phyloP scores from a whole-genome alignment of 1,140 invertebrate genomes.

The Portunus trituberculatus region DNA sequence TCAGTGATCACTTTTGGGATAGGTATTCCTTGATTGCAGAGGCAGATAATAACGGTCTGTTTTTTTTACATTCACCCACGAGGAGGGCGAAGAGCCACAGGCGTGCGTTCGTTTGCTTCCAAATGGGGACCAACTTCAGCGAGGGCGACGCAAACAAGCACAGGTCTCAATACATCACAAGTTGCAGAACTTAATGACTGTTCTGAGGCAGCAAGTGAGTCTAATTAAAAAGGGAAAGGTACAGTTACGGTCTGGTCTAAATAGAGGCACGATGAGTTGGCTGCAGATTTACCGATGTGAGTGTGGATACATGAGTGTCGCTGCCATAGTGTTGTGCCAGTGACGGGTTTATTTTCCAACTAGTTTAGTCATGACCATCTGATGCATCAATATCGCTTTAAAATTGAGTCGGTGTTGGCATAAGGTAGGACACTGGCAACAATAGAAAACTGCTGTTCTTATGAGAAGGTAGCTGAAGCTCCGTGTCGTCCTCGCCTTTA shows the following conservation, averaged over 20 bases:
- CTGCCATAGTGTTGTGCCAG: too few species aligned
- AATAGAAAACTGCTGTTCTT: background rate
- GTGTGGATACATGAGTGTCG: background rate
- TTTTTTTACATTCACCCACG: background rate
- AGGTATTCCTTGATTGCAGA: background rate
- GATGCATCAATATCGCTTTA: too few species aligned
- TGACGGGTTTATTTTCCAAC: too few species aligned
- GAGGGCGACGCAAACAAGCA: background rate
- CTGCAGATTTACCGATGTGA: background rate
- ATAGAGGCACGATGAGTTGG: background rate
- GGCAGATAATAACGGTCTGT: background rate
- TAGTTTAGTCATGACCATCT: too few species aligned
- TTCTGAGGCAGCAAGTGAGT: background rate
- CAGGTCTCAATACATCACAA: background rate
- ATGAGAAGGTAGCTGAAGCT: background rate
- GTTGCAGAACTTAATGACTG: background rate
- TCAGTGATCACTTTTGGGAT: background rate
- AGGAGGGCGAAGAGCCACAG: background rate
- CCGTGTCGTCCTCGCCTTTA: background rate
- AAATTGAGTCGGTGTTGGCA: too few species aligned
- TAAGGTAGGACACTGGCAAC: too few species aligned
- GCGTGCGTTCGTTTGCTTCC: background rate
- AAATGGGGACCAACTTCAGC: background rate
- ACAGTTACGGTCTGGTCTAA: slow-evolving; percentile 9
- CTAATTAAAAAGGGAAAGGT: background rate